A percentile compares a stretch with the other conserved stretches of the same genome.
Evolutionary conservation across 2,113 vertebrate species (phyloP).

Genomic region (Willisornis vidua): DNA sequence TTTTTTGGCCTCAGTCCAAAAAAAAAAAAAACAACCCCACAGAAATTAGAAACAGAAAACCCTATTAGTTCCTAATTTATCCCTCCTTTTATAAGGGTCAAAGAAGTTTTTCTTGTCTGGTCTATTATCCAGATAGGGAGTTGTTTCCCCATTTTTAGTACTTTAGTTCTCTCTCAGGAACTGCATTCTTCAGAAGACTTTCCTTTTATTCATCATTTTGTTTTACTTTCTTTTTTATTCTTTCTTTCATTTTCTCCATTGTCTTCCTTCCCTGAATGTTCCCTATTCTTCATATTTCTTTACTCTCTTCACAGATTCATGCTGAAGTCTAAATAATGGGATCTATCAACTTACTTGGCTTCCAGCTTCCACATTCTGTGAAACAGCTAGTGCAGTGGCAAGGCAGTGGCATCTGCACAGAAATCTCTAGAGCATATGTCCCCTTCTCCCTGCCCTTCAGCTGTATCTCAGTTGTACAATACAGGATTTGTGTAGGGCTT

Average conservation of each 20-base stretch:
- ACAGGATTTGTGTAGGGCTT: background rate
- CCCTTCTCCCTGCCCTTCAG: background rate
- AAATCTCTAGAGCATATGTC: background rate
- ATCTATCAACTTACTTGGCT: background rate
- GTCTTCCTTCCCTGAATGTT: background rate
- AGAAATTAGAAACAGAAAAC: constrained; percentile 21
- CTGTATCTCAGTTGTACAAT: background rate
- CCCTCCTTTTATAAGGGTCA: background rate
- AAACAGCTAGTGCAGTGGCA: background rate
- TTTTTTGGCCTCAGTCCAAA: constrained; percentile 28
- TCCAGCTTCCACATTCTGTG: background rate
- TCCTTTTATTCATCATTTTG: background rate
- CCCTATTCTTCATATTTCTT: background rate
- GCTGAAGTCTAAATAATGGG: background rate
- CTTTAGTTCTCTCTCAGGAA: background rate
- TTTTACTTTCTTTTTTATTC: background rate
- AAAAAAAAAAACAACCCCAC: background rate
- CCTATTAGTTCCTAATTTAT: background rate
- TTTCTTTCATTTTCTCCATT: background rate
- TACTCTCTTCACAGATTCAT: background rate
- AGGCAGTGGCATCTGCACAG: background rate
- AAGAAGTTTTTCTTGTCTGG: background rate
- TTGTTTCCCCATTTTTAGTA: background rate
- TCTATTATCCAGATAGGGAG: background rate
- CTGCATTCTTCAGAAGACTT: background rate